These are phyloP conservation scores for Gobio occitaniae DNA, from an alignment of 2,797 vertebrate genomes.

Conservation along the genomic window DNA sequence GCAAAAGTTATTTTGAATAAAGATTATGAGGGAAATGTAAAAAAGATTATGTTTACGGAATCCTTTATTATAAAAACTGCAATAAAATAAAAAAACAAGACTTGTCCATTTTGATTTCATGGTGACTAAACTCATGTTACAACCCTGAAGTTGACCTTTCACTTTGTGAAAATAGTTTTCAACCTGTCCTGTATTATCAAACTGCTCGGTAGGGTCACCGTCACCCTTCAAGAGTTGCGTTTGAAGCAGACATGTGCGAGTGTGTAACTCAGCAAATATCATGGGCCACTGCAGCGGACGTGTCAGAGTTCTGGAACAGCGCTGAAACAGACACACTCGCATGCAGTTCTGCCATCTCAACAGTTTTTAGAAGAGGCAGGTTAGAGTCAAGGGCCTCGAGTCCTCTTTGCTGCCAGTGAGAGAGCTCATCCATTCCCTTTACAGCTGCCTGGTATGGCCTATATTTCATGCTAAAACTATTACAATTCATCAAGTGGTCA, in stretches of 20 bases:
- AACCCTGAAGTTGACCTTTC: neutral
- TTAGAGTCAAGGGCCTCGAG: conserved; percentile 30
- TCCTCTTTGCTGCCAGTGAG: conserved; percentile 27
- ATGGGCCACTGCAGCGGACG: conserved; percentile 32
- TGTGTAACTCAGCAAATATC: conserved; percentile 46
- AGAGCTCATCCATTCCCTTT: conserved; percentile 46
- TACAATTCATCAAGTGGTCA: neutral
- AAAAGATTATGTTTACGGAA: neutral
- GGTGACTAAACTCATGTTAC: neutral
- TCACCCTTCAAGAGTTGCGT: conserved; percentile 2
- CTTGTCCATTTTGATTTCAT: neutral
- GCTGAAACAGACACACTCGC: conserved; percentile 27
- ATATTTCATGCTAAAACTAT: conserved; percentile 24
- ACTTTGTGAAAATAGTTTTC: neutral
- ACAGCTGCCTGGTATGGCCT: conserved; percentile 10
- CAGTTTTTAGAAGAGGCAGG: conserved; percentile 51
- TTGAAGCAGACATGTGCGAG: conserved; percentile 2
- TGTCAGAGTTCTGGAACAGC: conserved; percentile 47
- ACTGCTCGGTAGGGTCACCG: neutral
- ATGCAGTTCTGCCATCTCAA: conserved; percentile 52
- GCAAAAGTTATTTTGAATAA: neutral
- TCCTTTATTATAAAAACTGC: neutral
- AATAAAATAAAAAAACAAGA: neutral
- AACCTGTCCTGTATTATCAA: neutral
- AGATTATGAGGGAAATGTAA: neutral